Base-by-base conservation (phyloP, 1,140 invertebrate genomes). In the Drosophila obscura region DNA sequence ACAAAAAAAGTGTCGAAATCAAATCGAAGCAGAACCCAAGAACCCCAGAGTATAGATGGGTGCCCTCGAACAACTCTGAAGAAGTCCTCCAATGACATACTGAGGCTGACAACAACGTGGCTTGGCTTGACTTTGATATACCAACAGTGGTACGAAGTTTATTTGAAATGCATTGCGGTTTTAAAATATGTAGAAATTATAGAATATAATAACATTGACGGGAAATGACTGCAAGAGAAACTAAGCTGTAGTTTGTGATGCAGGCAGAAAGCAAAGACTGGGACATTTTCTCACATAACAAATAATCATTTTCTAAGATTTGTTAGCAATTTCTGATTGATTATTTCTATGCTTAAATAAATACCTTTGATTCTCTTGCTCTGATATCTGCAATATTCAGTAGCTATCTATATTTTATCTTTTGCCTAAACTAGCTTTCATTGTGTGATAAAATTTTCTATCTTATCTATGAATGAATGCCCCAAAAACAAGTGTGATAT, bases 71-170 rank as follows among this genome's bases (percentile, higher is more conserved):
- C 63, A 24, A 52, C 56, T 55, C 77, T 59, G 56, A 66, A 63
- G 80, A 65, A 83, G 76, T 71, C 80, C 64, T 71, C 80, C 69
- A 83, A 67, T 83, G 80, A 83, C 80, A 75, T 19, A 74, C 73
- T 77, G 57, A 60, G 52, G 48, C 46, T 56, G 55, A 63, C 57
- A 44, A 49, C 24, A 41, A 48, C 16, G 49, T 57, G 46, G 59
- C 35, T 69, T 19, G 24, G 16, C 35, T 74, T 71, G 58, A 60
- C 50, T 61, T 74, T 64, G 64, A 55, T 60, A 57, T 7, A 9
- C 63, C 16, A 4, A 76, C 82, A 75, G 66, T 87, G 78, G 71
- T 11, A 4, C 15, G 11, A 15, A 24, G 7, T 22, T 3, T 2
- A n/a, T 19, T 5, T 1, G 4, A 15, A 45, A 35, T 31, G 28